Evolutionary conservation across 1,140 invertebrate genomes (phyloP).

Genomic region (Aphaenogaster rudis): DNA sequence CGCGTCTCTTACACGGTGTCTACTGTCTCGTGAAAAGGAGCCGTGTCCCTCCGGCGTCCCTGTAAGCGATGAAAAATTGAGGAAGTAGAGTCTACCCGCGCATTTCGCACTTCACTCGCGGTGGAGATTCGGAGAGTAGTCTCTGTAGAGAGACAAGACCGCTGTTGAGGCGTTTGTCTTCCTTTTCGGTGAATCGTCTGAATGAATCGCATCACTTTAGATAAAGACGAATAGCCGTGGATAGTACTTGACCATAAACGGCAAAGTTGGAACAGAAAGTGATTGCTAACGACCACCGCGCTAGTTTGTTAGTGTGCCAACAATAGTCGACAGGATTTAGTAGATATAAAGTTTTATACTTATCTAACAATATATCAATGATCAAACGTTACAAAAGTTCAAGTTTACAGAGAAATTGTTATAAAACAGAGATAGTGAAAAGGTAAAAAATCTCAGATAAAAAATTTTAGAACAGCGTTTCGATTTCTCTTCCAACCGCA

Average conservation of each 20-base stretch:
- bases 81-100: constrained; percentile 32
- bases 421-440: not conserved
- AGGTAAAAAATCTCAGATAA: not conserved
- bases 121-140: constrained; percentile 15
- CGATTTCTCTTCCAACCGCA: not conserved
- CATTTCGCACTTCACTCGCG: constrained; percentile 50
- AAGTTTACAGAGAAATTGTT: not conserved
- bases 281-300: not conserved
- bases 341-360: not conserved
- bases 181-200: not conserved
- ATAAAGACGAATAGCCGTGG: not conserved
- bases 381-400: not conserved
- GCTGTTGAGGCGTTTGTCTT: constrained; percentile 3
- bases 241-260: constrained; percentile 11
- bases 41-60: constrained; percentile 1
- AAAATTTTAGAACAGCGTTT: not conserved
- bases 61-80: constrained; percentile 69
- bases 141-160: not conserved
- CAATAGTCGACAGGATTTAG: not conserved
- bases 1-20: constrained; percentile 69
- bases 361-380: not conserved
- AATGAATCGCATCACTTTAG: not conserved
- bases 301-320: not conserved
- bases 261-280: constrained; percentile 1
- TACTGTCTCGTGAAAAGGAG: constrained; percentile 59